Conservation (phyloP, 1,140 invertebrate species). For the Meteorus sp. region DNA sequence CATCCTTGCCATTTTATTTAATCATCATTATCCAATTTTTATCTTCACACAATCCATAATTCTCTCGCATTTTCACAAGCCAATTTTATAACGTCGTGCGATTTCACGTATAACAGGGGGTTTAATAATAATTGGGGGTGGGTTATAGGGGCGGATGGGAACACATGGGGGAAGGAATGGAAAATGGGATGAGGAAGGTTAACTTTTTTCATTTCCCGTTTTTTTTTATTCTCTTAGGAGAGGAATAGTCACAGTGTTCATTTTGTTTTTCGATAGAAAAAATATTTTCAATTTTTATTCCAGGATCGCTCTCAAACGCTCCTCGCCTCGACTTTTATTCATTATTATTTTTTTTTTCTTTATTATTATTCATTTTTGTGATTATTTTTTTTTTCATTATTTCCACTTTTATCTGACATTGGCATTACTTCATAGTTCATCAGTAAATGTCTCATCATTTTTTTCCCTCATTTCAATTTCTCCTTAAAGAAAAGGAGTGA, state of each 20-base stretch:
- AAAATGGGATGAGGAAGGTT: no score
- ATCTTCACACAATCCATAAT: no score
- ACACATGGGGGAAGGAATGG: conserved; percentile 25
- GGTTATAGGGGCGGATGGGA: conserved; percentile 29
- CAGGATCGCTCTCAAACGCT: conserved; percentile 17
- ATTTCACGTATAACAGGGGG: conserved; percentile 51
- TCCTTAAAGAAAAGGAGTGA: background rate
- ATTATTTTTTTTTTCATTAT: conserved; percentile 12
- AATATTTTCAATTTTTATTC: conserved; percentile 45
- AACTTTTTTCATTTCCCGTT: no score
- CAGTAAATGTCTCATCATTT: conserved; percentile 26
- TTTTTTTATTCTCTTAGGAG: no score
- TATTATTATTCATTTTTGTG: conserved; percentile 1
- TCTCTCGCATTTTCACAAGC: conserved; percentile 38
- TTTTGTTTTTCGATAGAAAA: conserved; percentile 51
- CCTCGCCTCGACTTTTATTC: conserved; percentile 31
- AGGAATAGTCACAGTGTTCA: conserved; percentile 25
- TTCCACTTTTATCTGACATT: conserved; percentile 18
- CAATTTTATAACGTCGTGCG: conserved; percentile 49
- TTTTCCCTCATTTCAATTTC: conserved; percentile 6
- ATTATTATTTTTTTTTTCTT: conserved; percentile 18
- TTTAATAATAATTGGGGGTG: no score
- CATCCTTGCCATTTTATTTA: no score
- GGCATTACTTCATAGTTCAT: background rate
- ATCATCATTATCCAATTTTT: no score